Percentiles rank a stretch among this genome's conserved stretches.
These are phyloP conservation scores for Cossypha heuglini DNA, from an alignment of 2,797 vertebrate species.

Conservation along the genomic window DNA sequence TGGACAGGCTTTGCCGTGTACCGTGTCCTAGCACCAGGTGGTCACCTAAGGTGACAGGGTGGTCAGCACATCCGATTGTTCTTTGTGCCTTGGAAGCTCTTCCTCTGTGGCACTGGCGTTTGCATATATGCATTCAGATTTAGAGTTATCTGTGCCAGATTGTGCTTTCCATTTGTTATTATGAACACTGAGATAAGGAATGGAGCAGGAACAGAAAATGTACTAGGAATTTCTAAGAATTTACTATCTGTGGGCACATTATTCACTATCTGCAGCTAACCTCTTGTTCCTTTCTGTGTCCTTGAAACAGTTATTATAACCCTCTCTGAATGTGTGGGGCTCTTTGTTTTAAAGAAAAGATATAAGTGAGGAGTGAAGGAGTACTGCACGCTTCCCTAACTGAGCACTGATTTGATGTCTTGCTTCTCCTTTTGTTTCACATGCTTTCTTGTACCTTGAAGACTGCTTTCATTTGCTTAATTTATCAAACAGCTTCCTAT, in stretches of 20 bases:
- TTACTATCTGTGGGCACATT: background rate
- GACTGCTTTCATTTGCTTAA: background rate
- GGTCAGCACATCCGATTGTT: background rate
- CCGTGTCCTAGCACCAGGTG: rapidly evolving
- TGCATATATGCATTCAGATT: background rate
- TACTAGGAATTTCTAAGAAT: background rate
- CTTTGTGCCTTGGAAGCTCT: background rate
- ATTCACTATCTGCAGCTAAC: slow-evolving; percentile 25
- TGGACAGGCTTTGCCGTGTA: rapidly evolving
- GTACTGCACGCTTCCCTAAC: slow-evolving; percentile 24
- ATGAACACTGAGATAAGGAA: slow-evolving; percentile 1
- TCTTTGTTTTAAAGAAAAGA: slow-evolving; percentile 21
- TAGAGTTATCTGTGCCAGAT: background rate
- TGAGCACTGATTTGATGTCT: background rate
- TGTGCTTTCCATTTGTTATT: slow-evolving; percentile 18
- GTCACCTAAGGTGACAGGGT: background rate
- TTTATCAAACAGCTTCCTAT: background rate
- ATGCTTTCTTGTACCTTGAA: background rate
- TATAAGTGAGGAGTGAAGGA: slow-evolving; percentile 31
- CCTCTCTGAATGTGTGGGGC: slow-evolving; percentile 43
- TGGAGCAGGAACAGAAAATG: background rate
- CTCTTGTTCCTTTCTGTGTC: slow-evolving; percentile 47
- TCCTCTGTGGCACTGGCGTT: background rate
- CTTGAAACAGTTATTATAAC: slow-evolving; percentile 49
- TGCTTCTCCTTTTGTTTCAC: background rate